Evolutionary conservation across 2,888 invertebrate genomes (phyloP), one percentile per base, ranked within the genome.

Genomic region (Nesidiocoris tenuis): DNA sequence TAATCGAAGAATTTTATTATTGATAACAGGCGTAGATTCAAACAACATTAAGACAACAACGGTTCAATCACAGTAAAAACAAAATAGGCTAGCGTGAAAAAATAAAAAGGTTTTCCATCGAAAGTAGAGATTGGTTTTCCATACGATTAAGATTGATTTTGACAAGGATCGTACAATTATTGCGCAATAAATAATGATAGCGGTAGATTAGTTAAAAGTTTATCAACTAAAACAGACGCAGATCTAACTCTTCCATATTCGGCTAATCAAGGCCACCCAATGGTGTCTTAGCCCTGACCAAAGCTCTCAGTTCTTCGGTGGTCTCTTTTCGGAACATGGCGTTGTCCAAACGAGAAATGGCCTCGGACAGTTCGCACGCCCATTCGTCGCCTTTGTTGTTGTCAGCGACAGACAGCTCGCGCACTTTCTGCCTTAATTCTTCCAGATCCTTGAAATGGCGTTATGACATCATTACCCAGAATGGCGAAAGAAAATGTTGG

Each of bases 291-390:
- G 78, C 67, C 18, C 68, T 17, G 19, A 77, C 78, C 9, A 79
- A 21, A 17, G 76, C 79, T 67, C 67, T 70, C 0, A 87, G 86
- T 80, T 88, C 87, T 77, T 87, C 86, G 64, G 87, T 87, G 75
- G 84, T 87, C 79, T 90, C 90, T 80, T 89, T 88, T 84, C 90
- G 87, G 86, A 90, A 86, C 82, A 91, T 84, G 61, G 90, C 84
- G 80, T 90, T 90, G 82, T 92, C 92, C 2, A 92, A 83, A 81
- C 91, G 91, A 81, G 92, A 89, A n/a, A 92, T 89, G 0, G 91
- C 91, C 66, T 89, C 89, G 82, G 91, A 91, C 5, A 92, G 83
- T 82, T 93, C 93, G 39, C 88, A 85, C 77, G 92, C 92, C 92
- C 92, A 93, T 74, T 88, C 88, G 78, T 86, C 86, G 78, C 86